Evolutionary conservation across 2,113 vertebrate genomes (phyloP).

Genomic region (Ondatra zibethicus): DNA sequence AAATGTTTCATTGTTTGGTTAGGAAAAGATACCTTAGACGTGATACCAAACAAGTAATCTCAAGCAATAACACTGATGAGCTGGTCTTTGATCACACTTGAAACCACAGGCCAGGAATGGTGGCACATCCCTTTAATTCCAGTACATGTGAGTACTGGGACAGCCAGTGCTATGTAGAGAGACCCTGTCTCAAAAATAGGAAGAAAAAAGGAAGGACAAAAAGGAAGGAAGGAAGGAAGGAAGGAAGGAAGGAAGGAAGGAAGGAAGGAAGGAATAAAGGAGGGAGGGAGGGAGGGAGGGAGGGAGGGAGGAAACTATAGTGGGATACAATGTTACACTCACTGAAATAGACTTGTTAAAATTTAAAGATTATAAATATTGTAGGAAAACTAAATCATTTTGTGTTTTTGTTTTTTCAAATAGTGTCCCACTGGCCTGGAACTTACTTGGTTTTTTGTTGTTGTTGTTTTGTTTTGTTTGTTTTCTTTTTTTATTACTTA

Average conservation of each 20-base stretch:
- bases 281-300: background rate
- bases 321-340: background rate
- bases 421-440: background rate
- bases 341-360: background rate
- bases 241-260: rapidly evolving
- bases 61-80: background rate
- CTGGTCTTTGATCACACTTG: background rate
- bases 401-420: background rate
- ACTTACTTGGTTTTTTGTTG: too few relatives aligned
- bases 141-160: background rate
- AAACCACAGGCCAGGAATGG: background rate
- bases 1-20: background rate
- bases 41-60: background rate
- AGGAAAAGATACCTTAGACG: background rate
- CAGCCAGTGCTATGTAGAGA: background rate
- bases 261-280: rapidly evolving
- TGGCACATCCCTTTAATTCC: background rate
- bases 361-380: background rate
- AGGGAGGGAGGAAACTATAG: background rate
- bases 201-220: background rate
- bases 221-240: background rate
- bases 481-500: too few relatives aligned
- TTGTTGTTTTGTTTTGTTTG: too few relatives aligned
- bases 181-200: background rate
- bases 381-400: background rate